A percentile compares a stretch with the other conserved stretches of the same genome.
Conservation (phyloP, 2,888 invertebrate species). For the Drosophila rubida region DNA sequence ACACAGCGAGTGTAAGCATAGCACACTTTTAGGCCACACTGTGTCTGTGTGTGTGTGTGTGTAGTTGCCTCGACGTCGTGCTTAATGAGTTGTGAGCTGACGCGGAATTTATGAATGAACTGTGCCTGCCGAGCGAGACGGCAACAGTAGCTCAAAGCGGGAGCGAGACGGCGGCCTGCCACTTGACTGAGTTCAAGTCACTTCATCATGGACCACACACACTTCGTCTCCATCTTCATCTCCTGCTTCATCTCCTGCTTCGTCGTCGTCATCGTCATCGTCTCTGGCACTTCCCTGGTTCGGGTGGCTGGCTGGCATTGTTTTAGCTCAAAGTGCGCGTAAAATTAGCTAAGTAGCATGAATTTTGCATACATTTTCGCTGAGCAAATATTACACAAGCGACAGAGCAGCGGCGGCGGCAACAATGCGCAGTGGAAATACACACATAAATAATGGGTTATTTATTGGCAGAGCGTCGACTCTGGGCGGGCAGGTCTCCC, state of each 20-base stretch:
- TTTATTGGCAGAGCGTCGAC: constrained; percentile 53
- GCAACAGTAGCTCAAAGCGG: constrained; percentile 1
- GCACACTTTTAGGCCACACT: constrained; percentile 63
- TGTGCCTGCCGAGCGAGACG: constrained; percentile 51
- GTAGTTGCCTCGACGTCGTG: constrained; percentile 60
- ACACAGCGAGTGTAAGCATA: constrained; percentile 28
- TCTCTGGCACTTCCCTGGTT: constrained; percentile 16
- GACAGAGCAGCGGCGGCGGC: constrained; percentile 2
- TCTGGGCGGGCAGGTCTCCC: constrained; percentile 13
- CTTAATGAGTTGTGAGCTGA: constrained; percentile 78
- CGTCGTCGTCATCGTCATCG: constrained; percentile 22
- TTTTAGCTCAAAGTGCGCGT: constrained; percentile 76
- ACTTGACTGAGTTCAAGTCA: constrained; percentile 56
- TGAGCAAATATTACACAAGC: constrained; percentile 40
- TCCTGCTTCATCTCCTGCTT: no score
- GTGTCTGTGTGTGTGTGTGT: no score
- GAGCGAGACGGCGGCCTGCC: constrained; percentile 12
- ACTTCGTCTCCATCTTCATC: constrained; percentile 32
- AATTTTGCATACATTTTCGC: constrained; percentile 63
- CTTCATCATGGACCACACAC: constrained; percentile 47
- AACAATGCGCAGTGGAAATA: constrained; percentile 7
- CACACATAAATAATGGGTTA: constrained; percentile 71
- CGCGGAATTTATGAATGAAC: constrained; percentile 77
- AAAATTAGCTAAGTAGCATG: constrained; percentile 71
- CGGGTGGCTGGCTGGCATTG: constrained; percentile 56